Conservation (phyloP, 2,113 vertebrate species). For the Petrocephalus microphthalmus region DNA sequence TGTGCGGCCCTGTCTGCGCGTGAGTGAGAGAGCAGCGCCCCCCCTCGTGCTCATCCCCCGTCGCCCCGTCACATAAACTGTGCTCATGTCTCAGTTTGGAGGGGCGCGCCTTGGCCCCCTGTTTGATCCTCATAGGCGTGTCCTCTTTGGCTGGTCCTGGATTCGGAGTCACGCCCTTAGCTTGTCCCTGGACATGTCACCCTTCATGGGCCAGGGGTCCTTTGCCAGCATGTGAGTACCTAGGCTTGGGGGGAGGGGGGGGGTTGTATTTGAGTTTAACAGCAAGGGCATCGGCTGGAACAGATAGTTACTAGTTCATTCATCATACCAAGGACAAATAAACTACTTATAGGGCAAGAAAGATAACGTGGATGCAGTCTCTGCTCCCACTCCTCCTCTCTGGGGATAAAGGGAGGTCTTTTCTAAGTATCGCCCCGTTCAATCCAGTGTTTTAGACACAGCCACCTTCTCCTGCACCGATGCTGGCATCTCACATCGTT, state of each 20-base stretch:
- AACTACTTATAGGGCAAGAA: neutral
- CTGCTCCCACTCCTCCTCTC: neutral
- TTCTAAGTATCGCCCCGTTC: neutral
- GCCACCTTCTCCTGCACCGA: neutral
- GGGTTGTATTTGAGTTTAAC: neutral
- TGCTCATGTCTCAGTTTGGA: neutral
- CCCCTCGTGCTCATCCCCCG: neutral
- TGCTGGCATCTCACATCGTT: neutral
- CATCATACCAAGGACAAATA: neutral
- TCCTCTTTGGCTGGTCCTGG: neutral
- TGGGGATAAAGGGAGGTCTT: neutral
- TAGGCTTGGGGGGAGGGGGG: neutral
- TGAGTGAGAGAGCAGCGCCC: constrained; percentile 31
- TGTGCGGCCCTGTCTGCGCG: constrained; percentile 22
- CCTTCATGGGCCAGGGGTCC: neutral
- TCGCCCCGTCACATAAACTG: neutral
- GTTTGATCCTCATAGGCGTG: neutral
- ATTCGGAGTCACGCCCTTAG: too few species aligned
- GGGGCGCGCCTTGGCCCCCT: neutral
- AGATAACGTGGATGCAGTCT: neutral
- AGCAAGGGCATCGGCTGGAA: neutral
- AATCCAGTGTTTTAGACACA: neutral
- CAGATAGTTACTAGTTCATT: neutral
- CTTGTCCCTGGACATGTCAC: neutral
- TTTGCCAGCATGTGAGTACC: neutral